Base-by-base conservation (phyloP, 2,888 invertebrate genomes). In the Melieria omissa region DNA sequence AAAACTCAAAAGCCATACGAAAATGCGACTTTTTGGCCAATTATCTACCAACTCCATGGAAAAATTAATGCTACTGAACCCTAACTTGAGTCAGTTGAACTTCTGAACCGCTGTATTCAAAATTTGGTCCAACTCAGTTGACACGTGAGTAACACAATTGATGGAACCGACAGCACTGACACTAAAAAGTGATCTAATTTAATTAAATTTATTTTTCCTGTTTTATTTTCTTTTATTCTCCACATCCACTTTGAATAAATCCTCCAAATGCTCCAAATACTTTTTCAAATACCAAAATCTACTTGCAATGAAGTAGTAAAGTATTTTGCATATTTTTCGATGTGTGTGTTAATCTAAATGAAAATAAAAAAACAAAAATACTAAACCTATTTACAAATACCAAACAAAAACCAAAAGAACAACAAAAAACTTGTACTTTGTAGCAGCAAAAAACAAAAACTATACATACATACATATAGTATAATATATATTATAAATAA, bases 261-360 rank as follows among this genome's bases (percentile, higher is more conserved):
- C 29, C 29, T 29, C 29, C 29, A 29, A 29, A 29, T 29, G 29
- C 29, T 29, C 29, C 29, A 29, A 29, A 29, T 29, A 29, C 29
- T 29, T 29, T 29, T 2, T 29, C 29, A 29, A 29, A 29, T 29
- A 29, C 29, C 29, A 29, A 29, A 29, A 3, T 29, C 29, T 29
- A 29, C 29, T 29, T 29, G 29, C 29, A 68, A 62, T 63, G 45
- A 63, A 62, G 45, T 57, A 45, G 57, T 45, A 44, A 42, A 65
- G n/a, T 46, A 57, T 46, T 58, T 57, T 66, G n/a, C 66, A 45
- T 66, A 47, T 58, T 66, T 66, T 66, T 66, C 66, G 46, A 66
- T 66, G 58, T 65, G 65, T 58, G 66, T 58, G 58, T 58, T 58
- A 47, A 54, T 58, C 10, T 46, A 57, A 29, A 29, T 2, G 29